phyloP scores from a whole-genome alignment of 2,888 invertebrate species.

The Pilophorus perplexus region DNA sequence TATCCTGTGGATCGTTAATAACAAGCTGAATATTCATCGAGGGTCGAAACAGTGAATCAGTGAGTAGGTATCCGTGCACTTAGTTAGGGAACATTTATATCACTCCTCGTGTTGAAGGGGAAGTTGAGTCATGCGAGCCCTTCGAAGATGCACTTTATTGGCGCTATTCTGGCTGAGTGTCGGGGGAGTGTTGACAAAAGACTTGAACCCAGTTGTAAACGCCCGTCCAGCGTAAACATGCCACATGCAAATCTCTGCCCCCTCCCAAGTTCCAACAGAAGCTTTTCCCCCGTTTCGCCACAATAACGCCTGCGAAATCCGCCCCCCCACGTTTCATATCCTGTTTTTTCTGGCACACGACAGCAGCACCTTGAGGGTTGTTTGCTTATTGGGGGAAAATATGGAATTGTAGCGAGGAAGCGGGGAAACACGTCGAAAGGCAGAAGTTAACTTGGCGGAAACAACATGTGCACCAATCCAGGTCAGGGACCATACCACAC shows the following conservation, averaged over 20 bases:
- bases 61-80: too few species aligned
- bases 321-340: too few species aligned
- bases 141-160: slow-evolving; percentile 34
- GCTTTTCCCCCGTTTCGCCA: slow-evolving; percentile 8
- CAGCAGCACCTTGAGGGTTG: not conserved
- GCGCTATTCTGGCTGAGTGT: slow-evolving; percentile 11
- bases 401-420: too few species aligned
- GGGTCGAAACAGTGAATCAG: too few species aligned
- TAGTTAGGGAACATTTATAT: too few species aligned
- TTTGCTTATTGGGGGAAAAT: not conserved
- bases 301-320: not conserved
- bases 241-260: slow-evolving; percentile 42
- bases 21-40: too few species aligned
- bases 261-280: too few species aligned
- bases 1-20: too few species aligned
- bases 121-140: slow-evolving; percentile 20
- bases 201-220: slow-evolving; percentile 31
- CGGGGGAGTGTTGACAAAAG: slow-evolving; percentile 24
- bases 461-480: too few species aligned
- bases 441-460: too few species aligned
- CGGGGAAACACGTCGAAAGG: too few species aligned
- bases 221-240: slow-evolving; percentile 40
- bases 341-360: not conserved
- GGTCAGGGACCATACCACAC: too few species aligned
- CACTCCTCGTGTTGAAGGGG: not conserved